Percentiles rank a stretch among this genome's conserved stretches.
These are phyloP conservation scores for Tethea ocularis DNA, from an alignment of 2,888 invertebrate genomes.

Conservation along the genomic window DNA sequence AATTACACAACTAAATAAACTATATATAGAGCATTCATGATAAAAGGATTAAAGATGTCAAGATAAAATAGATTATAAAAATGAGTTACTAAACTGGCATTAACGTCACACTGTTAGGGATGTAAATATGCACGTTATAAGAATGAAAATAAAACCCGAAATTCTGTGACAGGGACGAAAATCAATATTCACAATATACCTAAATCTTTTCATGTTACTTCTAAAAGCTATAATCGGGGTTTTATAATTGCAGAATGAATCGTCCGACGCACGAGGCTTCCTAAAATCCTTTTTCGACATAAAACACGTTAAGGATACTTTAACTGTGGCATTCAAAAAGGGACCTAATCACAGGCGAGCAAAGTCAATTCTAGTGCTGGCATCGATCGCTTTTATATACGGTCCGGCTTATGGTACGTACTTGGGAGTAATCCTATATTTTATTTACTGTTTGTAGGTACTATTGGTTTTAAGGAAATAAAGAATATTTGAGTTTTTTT, in stretches of 20 bases:
- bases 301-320: slow-evolving; percentile 77
- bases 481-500: background rate
- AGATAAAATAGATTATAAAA: background rate
- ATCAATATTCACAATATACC: background rate
- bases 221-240: slow-evolving; percentile 29
- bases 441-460: slow-evolving; percentile 36
- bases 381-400: slow-evolving; percentile 66
- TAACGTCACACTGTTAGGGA: background rate
- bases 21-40: background rate
- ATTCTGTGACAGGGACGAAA: background rate
- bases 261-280: slow-evolving; percentile 46
- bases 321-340: slow-evolving; percentile 78
- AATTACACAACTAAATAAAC: too few species aligned
- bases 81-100: background rate
- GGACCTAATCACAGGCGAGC: slow-evolving; percentile 65
- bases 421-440: slow-evolving; percentile 35
- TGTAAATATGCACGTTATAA: background rate
- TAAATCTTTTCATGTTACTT: slow-evolving; percentile 10
- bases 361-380: slow-evolving; percentile 68
- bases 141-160: background rate
- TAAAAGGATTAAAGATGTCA: background rate
- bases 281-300: slow-evolving; percentile 78
- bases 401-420: slow-evolving; percentile 70
- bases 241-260: slow-evolving; percentile 56
- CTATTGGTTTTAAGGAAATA: slow-evolving; percentile 3